phyloP scores from a whole-genome alignment of 1,140 invertebrate species.

The Portunus trituberculatus region DNA sequence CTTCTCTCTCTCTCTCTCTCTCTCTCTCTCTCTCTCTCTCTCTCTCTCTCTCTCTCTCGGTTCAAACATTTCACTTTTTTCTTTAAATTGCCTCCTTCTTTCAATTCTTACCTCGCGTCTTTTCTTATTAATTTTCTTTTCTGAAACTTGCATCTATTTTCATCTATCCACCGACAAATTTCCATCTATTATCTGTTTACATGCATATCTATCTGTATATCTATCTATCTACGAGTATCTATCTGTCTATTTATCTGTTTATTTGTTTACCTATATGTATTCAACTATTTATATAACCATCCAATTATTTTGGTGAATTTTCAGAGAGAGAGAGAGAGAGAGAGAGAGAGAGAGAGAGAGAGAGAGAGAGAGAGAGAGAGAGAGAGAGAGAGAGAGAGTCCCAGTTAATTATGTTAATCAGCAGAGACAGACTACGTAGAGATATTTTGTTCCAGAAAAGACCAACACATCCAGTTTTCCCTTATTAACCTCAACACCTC shows the following conservation, averaged over 20 bases:
- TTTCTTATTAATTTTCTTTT: not conserved
- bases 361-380: no score
- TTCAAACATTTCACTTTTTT: not conserved
- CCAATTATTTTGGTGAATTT: no score
- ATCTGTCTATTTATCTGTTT: not conserved
- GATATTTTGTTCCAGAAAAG: no score
- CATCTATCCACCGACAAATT: not conserved
- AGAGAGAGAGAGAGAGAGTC: no score
- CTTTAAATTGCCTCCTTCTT: not conserved
- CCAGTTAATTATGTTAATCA: no score
- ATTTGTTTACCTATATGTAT: no score
- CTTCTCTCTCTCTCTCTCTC: not conserved
- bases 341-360: no score
- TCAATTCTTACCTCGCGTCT: not conserved
- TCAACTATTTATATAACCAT: no score
- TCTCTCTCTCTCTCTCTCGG: not conserved
- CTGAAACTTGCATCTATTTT: not conserved
- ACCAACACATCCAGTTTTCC: no score
- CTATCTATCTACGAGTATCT: not conserved
- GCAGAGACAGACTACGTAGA: no score
- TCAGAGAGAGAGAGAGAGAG: no score
- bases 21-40: constrained; percentile 42
- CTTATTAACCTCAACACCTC: no score
- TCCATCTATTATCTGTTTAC: not conserved
- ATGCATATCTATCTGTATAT: not conserved